Conservation (phyloP, 2,797 vertebrate species). For the Falco novaeseelandiae region DNA sequence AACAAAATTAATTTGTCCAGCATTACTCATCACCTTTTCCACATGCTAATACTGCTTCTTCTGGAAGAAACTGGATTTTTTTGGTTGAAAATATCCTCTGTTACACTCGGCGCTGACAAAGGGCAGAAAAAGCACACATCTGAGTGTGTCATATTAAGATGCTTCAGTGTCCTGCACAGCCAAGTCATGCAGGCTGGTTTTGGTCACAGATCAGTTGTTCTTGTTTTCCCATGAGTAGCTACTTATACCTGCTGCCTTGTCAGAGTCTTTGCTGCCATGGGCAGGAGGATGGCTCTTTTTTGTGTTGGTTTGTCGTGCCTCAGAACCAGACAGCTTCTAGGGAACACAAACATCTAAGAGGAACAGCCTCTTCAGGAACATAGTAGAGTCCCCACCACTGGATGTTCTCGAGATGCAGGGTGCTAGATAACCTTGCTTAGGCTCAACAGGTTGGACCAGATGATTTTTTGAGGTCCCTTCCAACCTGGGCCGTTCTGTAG, state of each 20-base stretch:
- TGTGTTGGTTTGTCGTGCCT: background rate
- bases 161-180: background rate
- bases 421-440: background rate
- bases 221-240: background rate
- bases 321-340: background rate
- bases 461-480: background rate
- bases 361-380: background rate
- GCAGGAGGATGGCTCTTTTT: background rate
- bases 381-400: background rate
- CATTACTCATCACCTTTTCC: conserved; percentile 48
- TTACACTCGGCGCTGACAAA: background rate
- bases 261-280: background rate
- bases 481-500: background rate
- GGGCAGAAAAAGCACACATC: background rate
- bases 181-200: conserved; percentile 3
- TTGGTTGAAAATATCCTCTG: background rate
- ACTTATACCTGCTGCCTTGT: background rate
- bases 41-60: background rate
- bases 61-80: background rate
- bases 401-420: background rate
- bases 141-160: background rate
- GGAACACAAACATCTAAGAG: background rate
- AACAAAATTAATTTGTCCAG: conserved; percentile 61
- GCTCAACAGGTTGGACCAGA: background rate
- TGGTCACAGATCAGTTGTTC: conserved; percentile 16